A percentile compares a stretch with the other conserved stretches of the same genome.
These are phyloP conservation scores for Strix uralensis DNA, from an alignment of 2,113 vertebrate species.

Conservation along the genomic window DNA sequence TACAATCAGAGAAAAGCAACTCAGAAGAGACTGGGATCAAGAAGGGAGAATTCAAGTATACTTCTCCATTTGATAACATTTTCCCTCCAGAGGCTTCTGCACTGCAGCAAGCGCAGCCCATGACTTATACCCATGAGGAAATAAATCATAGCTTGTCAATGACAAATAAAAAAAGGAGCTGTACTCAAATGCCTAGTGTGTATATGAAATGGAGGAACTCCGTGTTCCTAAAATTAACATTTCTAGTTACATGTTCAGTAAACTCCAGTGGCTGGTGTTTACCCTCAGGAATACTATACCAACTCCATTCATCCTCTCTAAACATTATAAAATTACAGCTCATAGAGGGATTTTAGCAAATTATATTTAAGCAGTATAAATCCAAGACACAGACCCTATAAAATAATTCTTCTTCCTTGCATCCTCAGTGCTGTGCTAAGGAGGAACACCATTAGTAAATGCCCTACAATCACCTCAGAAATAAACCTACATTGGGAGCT, in stretches of 20 bases:
- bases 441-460: not conserved
- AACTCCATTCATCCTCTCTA: not conserved
- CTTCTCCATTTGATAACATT: not conserved
- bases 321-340: slow-evolving; percentile 2
- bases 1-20: not conserved
- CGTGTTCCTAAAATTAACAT: not conserved
- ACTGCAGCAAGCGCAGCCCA: not conserved
- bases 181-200: not conserved
- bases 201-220: not conserved
- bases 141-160: slow-evolving; percentile 43
- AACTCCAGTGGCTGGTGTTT: not conserved
- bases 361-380: not conserved
- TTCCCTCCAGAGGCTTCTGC: not conserved
- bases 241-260: not conserved
- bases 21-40: not conserved
- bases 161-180: not conserved
- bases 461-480: not conserved
- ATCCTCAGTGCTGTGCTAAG: not conserved
- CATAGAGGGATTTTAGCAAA: not conserved
- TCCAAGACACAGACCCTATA: not conserved
- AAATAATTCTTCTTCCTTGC: not conserved
- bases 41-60: not conserved
- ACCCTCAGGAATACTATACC: not conserved
- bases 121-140: slow-evolving; percentile 23
- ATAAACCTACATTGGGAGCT: not conserved